Conservation (phyloP, 1,140 invertebrate species). For the Brachionus plicatilis region DNA sequence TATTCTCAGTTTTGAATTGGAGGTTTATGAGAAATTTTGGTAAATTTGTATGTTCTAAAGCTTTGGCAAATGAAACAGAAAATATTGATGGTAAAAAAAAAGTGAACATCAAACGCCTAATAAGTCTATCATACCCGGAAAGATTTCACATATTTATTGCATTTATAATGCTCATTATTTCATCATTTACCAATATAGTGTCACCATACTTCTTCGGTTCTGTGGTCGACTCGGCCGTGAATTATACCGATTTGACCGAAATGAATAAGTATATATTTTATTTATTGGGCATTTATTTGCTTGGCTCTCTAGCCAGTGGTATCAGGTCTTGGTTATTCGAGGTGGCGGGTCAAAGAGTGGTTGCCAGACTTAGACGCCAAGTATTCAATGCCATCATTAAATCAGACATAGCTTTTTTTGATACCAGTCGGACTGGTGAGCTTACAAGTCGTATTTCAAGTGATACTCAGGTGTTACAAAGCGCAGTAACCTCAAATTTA, state of each 20-base stretch:
- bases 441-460: conserved; percentile 52
- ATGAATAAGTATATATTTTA: conserved; percentile 49
- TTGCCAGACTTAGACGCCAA: conserved; percentile 48
- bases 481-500: conserved; percentile 53
- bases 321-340: conserved; percentile 49
- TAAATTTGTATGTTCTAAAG: background rate
- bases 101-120: conserved; percentile 2
- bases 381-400: conserved; percentile 48
- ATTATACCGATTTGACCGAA: conserved; percentile 49
- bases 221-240: conserved; percentile 52
- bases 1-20: background rate
- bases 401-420: conserved; percentile 55
- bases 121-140: conserved; percentile 9
- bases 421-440: conserved; percentile 53
- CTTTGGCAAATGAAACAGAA: background rate
- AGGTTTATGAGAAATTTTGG: conserved; percentile 7
- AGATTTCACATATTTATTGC: background rate
- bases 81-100: background rate
- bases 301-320: conserved; percentile 46
- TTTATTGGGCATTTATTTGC: conserved; percentile 47
- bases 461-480: conserved; percentile 53
- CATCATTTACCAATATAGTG: conserved; percentile 48
- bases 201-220: conserved; percentile 53
- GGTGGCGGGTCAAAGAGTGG: conserved; percentile 51
- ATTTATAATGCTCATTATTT: conserved; percentile 44